Evolutionary conservation across 2,113 vertebrate genomes (phyloP), one percentile per base, ranked within the genome.

Genomic region (Todiramphus chloris): DNA sequence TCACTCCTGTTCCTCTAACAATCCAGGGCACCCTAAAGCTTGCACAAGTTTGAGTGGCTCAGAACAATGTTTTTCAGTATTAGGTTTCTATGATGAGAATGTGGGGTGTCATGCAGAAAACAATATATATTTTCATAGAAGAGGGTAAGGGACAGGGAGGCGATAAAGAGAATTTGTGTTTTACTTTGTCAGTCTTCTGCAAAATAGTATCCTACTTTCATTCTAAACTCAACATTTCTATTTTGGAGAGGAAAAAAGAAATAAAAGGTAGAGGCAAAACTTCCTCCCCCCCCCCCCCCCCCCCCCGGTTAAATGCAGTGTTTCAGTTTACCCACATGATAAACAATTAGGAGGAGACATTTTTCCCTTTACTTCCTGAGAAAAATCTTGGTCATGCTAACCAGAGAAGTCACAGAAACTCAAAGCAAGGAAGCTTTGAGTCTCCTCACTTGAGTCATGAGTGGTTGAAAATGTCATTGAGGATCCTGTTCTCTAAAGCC

Each of bases 241-340:
- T 87, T 89, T 28, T 68, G 56, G 53, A 17, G n/a, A 55, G 6
- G 20, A 18, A 30, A 77, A 72, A 48, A 53, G 33, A 64, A 17
- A 7, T 27, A 24, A 31, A 66, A 66, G 30, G 18, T 28, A 24
- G 41, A 55, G 76, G 9, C 50, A 69, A 53, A 43, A 76, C 27
- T n/a, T 17, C 27, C 50, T 12, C 2, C 18, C 15, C 2, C 18
- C 2, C n/a, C n/a, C n/a, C n/a, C n/a, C n/a, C n/a, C n/a, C n/a
- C n/a, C n/a, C n/a, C n/a, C n/a, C n/a, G n/a, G 1, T 68, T 79
- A 68, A 76, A 46, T 66, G 44, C 6, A 30, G 11, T 50, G 23
- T 90, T 84, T 91, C 19, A 44, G 1, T 72, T 64, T 66, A 62
- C 20, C 5, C 18, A 31, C 3, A 9, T n/a, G 6, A 69, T 51